Base-by-base conservation (phyloP, 2,113 vertebrate species). In the Falcunculus frontatus region DNA sequence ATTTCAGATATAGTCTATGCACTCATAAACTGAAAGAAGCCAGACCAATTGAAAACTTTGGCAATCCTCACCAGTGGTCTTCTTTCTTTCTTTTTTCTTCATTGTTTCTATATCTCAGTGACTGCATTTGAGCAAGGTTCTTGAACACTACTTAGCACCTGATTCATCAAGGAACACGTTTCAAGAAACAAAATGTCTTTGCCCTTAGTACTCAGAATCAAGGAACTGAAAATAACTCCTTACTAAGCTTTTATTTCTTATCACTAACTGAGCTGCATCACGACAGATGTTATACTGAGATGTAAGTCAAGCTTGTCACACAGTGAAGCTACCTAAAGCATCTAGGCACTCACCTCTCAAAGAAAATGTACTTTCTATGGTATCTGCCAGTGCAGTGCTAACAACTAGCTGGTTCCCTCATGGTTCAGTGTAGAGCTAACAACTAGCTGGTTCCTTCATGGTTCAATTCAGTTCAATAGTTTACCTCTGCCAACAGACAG, bases 81-180 rank as follows among this genome's bases (percentile, higher is more conserved):
- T 5, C 3, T 57, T 37, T 23, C 8, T n/a, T 41, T 57, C 7
- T 69, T 16, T 60, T 21, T 33, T 9, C 5, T 56, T 56, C 15
- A 16, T 42, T 76, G 44, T 67, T 89, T 62, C 9, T 33, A 0
- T 73, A 30, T 50, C 18, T 83, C 39, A 67, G 17, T 72, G 39
- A 65, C 5, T 74, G 42, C 6, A 5, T 67, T 44, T 74, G 42
- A 53, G 15, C 13, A 62, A 81, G 15, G 42, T 32, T 76, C 23
- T 73, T 64, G 49, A 76, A 64, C 4, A 11, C 16, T 59, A 19
- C 19, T 70, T 4, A n/a, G 23, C 11, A 39, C 6, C 30, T 3
- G 1, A 33, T 59, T 4, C 30, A 53, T 55, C 7, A 13, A 88
- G 41, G 42, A 84, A 30, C 7, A 35, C 0, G 0, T 44, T 49